These are phyloP conservation scores for Ephestia elutella DNA, from an alignment of 1,140 invertebrate species.

Conservation along the genomic window DNA sequence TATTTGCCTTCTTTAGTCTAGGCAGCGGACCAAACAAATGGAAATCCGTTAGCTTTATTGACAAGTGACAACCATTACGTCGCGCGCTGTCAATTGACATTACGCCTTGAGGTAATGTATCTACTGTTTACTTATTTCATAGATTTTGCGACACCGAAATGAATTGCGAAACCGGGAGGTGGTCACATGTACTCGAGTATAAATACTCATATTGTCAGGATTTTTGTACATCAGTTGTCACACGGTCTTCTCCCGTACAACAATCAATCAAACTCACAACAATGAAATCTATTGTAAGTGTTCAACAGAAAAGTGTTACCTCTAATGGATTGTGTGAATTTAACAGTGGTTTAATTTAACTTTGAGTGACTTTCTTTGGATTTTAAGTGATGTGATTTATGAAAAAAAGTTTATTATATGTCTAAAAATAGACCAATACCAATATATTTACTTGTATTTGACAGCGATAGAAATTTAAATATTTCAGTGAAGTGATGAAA, in stretches of 20 bases:
- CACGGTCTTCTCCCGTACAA: constrained; percentile 35
- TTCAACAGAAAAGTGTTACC: constrained; percentile 6
- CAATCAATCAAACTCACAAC: constrained; percentile 29
- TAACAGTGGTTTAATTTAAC: background rate
- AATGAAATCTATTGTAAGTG: constrained; percentile 69
- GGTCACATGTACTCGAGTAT: constrained; percentile 49
- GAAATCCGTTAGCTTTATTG: constrained; percentile 61
- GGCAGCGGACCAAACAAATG: constrained; percentile 41
- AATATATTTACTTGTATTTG: too few relatives aligned
- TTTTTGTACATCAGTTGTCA: constrained; percentile 51
- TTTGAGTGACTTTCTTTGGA: background rate
- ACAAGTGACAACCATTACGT: constrained; percentile 64
- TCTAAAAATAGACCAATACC: background rate
- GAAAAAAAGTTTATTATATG: background rate
- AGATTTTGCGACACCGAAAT: constrained; percentile 63
- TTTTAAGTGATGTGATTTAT: background rate
- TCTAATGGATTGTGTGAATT: background rate
- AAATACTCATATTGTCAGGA: constrained; percentile 63
- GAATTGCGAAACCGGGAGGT: constrained; percentile 61
- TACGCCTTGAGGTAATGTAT: constrained; percentile 62
- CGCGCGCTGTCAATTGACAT: constrained; percentile 49
- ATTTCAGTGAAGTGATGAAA: background rate
- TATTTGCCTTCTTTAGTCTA: too few relatives aligned
- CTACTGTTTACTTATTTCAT: constrained; percentile 71
- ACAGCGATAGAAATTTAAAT: too few relatives aligned